Conservation (phyloP, 53 echinoderm and acorn worm species). For the Stichopus horrens region DNA sequence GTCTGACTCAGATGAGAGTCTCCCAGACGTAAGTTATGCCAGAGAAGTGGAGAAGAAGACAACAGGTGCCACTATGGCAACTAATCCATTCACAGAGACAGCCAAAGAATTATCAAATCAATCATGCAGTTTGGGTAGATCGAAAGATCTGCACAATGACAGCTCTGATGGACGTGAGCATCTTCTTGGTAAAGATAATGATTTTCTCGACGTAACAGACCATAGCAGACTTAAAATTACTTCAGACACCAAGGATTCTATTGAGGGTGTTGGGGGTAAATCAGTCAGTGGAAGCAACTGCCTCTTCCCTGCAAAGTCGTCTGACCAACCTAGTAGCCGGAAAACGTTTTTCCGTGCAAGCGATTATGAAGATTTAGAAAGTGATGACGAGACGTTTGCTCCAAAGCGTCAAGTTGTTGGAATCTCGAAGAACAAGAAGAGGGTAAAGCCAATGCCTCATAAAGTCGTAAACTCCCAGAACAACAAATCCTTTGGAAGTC, state of each 20-base stretch:
- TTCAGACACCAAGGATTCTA: background rate
- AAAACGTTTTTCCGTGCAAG: background rate
- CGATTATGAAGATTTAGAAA: slow-evolving; percentile 24
- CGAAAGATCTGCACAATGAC: too few species aligned
- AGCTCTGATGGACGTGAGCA: too few species aligned
- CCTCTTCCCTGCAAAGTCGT: too few species aligned
- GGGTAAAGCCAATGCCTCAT: background rate
- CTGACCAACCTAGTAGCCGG: background rate
- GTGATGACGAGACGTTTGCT: background rate
- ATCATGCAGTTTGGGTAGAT: background rate
- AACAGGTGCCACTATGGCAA: background rate
- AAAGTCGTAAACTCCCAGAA: background rate
- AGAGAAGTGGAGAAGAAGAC: background rate
- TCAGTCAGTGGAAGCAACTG: background rate
- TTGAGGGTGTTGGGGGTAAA: background rate
- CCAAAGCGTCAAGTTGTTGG: background rate
- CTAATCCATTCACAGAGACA: background rate
- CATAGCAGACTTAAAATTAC: background rate
- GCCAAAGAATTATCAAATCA: background rate
- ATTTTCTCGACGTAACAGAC: too few species aligned
- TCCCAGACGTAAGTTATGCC: background rate
- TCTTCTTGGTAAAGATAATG: too few species aligned
- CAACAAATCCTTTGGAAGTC: slow-evolving; percentile 4
- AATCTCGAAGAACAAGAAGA: background rate
- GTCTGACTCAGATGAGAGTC: slow-evolving; percentile 3